Base-by-base conservation (phyloP, 2,797 vertebrate genomes). In the Clarias fuscus region DNA sequence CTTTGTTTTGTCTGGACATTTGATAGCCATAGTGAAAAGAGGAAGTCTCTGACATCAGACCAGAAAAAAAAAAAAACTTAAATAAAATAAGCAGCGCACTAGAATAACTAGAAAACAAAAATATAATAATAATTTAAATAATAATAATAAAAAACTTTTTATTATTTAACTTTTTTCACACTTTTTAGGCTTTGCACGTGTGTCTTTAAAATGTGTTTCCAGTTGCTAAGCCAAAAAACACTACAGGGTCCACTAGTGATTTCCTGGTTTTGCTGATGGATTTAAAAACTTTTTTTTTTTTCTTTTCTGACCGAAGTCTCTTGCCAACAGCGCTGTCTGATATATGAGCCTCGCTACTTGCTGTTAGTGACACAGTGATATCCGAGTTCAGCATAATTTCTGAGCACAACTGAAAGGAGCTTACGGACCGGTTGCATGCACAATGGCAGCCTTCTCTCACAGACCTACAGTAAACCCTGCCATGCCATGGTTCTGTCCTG, bases 1-100 rank as follows among this genome's bases (percentile, higher is more conserved):
- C 37, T 85, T 85, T 64, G 40, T 81, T 64, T 59, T 81, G 68
- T 77, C 64, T 85, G 70, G 70, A 77, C 62, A 85, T 84, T 70
- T 37, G 82, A 84, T 87, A 78, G 33, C 30, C 43, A 80, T 58
- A 84, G 4, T 80, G 68, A 70, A 78, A 83, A 79, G 72, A 67
- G 86, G 67, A 73, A 70, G 56, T 82, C 82, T 73, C 58, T 8
- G 7, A 40, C 53, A 75, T 64, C 27, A 82, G 59, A 43, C 43
- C 15, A 82, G 24, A 67, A 48, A 30, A 30, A 30, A 61, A 27
- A 58, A 37, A 53, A 22, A 58, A 56, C 53, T 14, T 11, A 13
- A 53, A 53, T 53, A 53, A 75, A 43, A 11, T 2, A 68, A 37
- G 24, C 43, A 76, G 40, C 43, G 27, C 58, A 58, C 14, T 22